Evolutionary conservation across 1,140 invertebrate species (phyloP).

Genomic region (Oreohelix idahoensis): DNA sequence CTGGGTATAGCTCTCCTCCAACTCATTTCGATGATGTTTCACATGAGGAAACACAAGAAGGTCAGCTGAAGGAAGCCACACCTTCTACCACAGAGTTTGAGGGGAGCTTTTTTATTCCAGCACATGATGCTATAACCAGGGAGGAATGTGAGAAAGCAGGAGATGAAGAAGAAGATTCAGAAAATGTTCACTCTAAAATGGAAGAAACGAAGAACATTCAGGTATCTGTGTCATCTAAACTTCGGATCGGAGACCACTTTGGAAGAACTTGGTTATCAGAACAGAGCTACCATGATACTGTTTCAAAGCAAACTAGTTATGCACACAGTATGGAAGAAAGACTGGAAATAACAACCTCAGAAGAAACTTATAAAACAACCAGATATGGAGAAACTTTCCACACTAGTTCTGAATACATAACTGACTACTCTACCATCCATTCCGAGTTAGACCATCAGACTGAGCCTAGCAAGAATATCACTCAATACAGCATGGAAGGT

Average conservation of each 20-base stretch:
- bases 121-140: background rate
- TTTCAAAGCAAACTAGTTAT: background rate
- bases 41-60: background rate
- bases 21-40: slow-evolving; percentile 19
- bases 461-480: background rate
- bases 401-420: background rate
- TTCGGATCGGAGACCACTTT: background rate
- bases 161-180: background rate
- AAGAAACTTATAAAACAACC: background rate
- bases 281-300: background rate
- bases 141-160: background rate
- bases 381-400: background rate
- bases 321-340: background rate
- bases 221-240: background rate
- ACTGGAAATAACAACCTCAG: background rate
- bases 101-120: background rate
- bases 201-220: background rate
- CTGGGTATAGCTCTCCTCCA: slow-evolving; percentile 22
- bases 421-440: background rate
- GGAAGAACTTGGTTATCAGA: background rate
- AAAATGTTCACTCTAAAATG: background rate
- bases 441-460: background rate
- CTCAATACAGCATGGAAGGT: slow-evolving; percentile 26
- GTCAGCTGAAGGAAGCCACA: background rate
- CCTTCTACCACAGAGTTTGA: background rate